phyloP scores from a whole-genome alignment of 64 coral and sea anemone species.

The Porites lutea region DNA sequence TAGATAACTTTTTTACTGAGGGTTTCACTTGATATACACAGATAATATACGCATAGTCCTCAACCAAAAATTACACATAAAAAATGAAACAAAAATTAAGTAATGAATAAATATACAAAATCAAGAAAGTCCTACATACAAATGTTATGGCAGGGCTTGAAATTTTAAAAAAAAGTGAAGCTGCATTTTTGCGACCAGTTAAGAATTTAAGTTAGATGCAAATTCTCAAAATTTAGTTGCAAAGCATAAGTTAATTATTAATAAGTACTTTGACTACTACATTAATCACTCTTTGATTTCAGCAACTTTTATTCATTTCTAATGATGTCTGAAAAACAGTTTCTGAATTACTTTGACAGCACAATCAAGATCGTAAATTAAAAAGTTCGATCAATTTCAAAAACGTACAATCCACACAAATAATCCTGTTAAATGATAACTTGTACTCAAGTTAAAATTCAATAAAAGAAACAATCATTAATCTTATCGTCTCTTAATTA shows the following conservation, averaged over 20 bases:
- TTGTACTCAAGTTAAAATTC: no score
- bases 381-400: not conserved
- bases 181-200: conserved; percentile 18
- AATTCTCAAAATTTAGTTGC: conserved; percentile 9
- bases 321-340: conserved; percentile 5
- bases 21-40: no score
- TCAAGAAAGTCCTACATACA: no score
- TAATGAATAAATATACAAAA: no score
- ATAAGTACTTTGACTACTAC: conserved; percentile 11
- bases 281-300: conserved; percentile 20
- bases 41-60: no score
- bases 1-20: no score
- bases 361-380: conserved; percentile 23
- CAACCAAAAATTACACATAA: no score
- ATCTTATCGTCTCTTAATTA: no score
- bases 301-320: conserved; percentile 23
- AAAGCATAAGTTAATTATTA: conserved; percentile 11
- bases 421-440: no score
- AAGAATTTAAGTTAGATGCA: not conserved
- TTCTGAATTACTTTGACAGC: not conserved
- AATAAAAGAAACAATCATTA: no score
- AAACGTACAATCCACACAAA: conserved; percentile 11
- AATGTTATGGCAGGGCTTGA: not conserved
- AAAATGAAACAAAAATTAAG: not conserved
- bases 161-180: conserved; percentile 8